phyloP scores from a whole-genome alignment of 2,797 vertebrate genomes.

The Scolopax bukidnonensis region DNA sequence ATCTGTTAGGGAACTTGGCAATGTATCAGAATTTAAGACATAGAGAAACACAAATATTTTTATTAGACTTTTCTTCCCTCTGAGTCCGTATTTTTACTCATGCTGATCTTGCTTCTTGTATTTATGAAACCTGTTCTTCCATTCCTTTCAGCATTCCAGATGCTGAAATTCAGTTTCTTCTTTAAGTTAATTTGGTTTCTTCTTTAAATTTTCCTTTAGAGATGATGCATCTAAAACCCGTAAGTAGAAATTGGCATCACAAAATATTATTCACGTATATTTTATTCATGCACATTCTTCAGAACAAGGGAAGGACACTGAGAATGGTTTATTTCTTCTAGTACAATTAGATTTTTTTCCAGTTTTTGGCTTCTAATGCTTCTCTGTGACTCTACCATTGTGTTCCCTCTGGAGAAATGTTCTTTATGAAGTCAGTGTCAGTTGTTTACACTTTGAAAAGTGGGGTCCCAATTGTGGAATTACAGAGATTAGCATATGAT shows the following conservation, averaged over 20 bases:
- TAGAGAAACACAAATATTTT: not conserved
- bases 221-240: not conserved
- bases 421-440: not conserved
- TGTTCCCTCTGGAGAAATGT: constrained; percentile 10
- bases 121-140: not conserved
- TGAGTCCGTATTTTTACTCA: not conserved
- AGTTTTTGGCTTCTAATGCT: not conserved
- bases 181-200: not conserved
- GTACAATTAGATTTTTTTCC: not conserved
- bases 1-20: not conserved
- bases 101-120: not conserved
- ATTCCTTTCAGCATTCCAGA: not conserved
- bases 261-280: not conserved
- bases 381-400: not conserved
- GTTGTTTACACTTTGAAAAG: constrained; percentile 31
- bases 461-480: constrained; percentile 10
- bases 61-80: not conserved
- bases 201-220: not conserved
- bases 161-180: not conserved
- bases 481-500: constrained; percentile 9
- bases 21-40: not conserved
- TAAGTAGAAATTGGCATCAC: not conserved
- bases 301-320: not conserved
- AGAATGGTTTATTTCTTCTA: not conserved
- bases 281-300: not conserved